A percentile compares a stretch with the other conserved stretches of the same genome.
phyloP scores from a whole-genome alignment of 2,113 vertebrate species.

The Marmota flaviventris region DNA sequence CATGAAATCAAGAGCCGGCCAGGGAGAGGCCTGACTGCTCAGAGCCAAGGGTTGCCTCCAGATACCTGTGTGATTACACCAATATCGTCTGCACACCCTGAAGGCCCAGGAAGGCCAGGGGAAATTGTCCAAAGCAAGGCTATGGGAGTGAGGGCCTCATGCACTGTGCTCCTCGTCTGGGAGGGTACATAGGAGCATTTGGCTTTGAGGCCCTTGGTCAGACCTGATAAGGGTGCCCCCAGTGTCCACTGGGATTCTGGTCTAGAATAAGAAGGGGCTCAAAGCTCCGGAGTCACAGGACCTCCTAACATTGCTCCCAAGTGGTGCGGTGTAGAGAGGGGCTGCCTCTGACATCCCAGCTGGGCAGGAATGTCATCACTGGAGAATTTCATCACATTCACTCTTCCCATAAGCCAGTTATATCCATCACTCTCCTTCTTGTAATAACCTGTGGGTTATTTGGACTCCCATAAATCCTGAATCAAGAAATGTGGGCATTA shows the following conservation, averaged over 20 bases:
- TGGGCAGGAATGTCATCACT: not conserved
- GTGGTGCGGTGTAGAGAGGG: not conserved
- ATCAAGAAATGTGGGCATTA: not conserved
- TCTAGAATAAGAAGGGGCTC: not conserved
- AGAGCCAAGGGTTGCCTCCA: not conserved
- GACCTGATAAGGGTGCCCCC: not conserved
- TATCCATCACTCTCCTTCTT: not conserved
- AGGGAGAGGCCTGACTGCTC: not conserved
- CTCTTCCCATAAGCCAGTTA: not conserved
- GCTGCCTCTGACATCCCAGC: accelerated
- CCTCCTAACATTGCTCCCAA: not conserved
- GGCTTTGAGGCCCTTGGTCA: not conserved
- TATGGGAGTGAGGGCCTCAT: accelerated
- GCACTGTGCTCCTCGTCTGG: no score
- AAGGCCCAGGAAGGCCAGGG: not conserved
- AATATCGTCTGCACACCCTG: not conserved
- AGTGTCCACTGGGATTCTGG: not conserved
- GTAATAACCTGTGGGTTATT: not conserved
- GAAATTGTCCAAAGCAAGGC: not conserved
- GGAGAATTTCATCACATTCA: no score
- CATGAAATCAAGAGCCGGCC: not conserved
- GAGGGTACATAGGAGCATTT: no score
- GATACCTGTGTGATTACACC: not conserved
- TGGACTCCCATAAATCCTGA: not conserved
- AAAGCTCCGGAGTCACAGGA: not conserved